Percentiles rank a stretch among this genome's conserved stretches.
These are phyloP conservation scores for Anagrus nilaparvatae DNA, from an alignment of 1,140 invertebrate species.

Conservation along the genomic window DNA sequence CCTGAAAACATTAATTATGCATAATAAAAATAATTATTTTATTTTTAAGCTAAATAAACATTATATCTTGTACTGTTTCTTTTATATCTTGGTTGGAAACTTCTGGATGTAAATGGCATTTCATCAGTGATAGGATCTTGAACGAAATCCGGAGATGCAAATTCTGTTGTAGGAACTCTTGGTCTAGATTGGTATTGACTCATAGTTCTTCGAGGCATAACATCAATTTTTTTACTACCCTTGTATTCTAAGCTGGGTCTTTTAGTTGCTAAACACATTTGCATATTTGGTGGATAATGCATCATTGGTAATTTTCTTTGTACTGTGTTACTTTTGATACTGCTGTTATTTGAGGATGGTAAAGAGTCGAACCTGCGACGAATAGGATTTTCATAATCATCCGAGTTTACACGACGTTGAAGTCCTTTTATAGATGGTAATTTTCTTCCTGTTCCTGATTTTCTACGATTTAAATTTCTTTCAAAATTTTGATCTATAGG, in stretches of 20 bases:
- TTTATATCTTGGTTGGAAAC: conserved; percentile 11
- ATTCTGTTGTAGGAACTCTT: conserved; percentile 15
- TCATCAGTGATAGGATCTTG: background rate
- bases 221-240: background rate
- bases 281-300: background rate
- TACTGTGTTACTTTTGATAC: too few relatives aligned
- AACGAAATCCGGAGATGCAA: conserved; percentile 17
- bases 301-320: background rate
- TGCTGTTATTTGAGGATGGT: too few relatives aligned
- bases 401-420: conserved; percentile 23
- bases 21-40: too few relatives aligned
- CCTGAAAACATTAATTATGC: too few relatives aligned
- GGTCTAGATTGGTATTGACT: conserved; percentile 11
- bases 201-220: conserved; percentile 1
- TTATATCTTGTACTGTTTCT: conserved; percentile 31
- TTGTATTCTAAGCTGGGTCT: conserved; percentile 10
- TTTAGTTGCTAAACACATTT: too few relatives aligned
- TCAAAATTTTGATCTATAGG: too few relatives aligned
- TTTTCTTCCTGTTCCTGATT: too few relatives aligned
- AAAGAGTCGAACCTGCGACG: background rate
- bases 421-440: background rate
- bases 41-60: conserved; percentile 25
- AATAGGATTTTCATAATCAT: conserved; percentile 23
- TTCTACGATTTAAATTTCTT: too few relatives aligned
- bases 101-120: background rate